phyloP scores from a whole-genome alignment of 2,113 vertebrate species.

The Pavo muticus region DNA sequence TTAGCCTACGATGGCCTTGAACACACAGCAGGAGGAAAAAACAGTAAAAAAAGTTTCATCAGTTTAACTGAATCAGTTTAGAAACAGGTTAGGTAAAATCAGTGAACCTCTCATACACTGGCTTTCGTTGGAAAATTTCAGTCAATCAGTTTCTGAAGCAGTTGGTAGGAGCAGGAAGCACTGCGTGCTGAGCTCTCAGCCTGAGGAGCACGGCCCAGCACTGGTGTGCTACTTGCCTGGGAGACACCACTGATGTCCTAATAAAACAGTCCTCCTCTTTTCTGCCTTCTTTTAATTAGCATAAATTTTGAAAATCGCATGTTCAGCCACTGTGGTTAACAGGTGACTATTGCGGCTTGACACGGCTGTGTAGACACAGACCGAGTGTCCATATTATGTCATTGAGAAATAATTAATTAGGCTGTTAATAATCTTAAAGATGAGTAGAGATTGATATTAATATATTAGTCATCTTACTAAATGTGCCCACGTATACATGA shows the following conservation, averaged over 20 bases:
- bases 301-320: background rate
- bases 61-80: background rate
- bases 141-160: background rate
- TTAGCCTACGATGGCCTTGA: background rate
- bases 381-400: background rate
- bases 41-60: background rate
- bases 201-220: accelerated
- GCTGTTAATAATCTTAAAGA: background rate
- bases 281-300: background rate
- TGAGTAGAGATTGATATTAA: background rate
- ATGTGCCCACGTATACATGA: background rate
- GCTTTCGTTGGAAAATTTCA: background rate
- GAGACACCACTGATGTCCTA: background rate
- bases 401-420: background rate
- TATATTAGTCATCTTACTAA: background rate
- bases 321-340: background rate
- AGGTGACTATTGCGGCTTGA: background rate
- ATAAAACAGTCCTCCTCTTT: too few species aligned
- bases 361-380: background rate
- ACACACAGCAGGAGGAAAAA: background rate
- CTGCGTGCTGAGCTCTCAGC: background rate
- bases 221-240: background rate
- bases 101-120: background rate
- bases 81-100: background rate
- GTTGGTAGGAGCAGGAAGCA: background rate